phyloP scores from a whole-genome alignment of 2,888 invertebrate genomes.

The Hedychridium roseum region DNA sequence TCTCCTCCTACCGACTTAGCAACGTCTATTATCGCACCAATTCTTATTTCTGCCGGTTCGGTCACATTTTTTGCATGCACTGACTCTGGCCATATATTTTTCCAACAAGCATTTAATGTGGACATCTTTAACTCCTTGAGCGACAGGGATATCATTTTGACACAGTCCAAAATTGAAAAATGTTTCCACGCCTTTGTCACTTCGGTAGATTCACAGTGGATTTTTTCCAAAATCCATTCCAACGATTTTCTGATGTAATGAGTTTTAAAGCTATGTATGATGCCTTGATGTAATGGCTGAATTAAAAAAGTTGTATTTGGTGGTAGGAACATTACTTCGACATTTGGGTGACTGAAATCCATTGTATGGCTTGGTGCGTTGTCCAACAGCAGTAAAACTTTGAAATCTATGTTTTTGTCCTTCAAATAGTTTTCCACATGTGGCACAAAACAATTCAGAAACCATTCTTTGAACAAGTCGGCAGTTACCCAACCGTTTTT shows the following conservation, averaged over 20 bases:
- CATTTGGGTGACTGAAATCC: slow-evolving; percentile 1
- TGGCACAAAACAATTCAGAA: background rate
- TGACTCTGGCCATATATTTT: slow-evolving; percentile 6
- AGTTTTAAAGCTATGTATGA: slow-evolving; percentile 7
- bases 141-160: slow-evolving; percentile 4
- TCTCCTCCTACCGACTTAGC: slow-evolving; percentile 9
- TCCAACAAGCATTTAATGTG: slow-evolving; percentile 10
- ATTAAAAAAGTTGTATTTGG: slow-evolving; percentile 7
- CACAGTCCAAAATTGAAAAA: slow-evolving; percentile 6
- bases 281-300: slow-evolving; percentile 13
- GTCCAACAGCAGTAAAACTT: background rate
- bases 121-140: slow-evolving; percentile 4
- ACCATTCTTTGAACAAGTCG: slow-evolving; percentile 2
- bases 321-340: slow-evolving; percentile 10
- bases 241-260: slow-evolving; percentile 8
- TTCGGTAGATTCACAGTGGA: slow-evolving; percentile 1
- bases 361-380: background rate
- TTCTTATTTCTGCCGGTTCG: slow-evolving; percentile 1
- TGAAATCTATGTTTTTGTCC: background rate
- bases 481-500: background rate
- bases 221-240: slow-evolving; percentile 8
- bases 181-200: slow-evolving; percentile 6
- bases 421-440: background rate
- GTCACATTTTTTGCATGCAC: slow-evolving; percentile 1
- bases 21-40: slow-evolving; percentile 4